Evolutionary conservation across 2,888 invertebrate species (phyloP), one percentile per base, ranked within the genome.

Genomic region (Tribolium freemani): DNA sequence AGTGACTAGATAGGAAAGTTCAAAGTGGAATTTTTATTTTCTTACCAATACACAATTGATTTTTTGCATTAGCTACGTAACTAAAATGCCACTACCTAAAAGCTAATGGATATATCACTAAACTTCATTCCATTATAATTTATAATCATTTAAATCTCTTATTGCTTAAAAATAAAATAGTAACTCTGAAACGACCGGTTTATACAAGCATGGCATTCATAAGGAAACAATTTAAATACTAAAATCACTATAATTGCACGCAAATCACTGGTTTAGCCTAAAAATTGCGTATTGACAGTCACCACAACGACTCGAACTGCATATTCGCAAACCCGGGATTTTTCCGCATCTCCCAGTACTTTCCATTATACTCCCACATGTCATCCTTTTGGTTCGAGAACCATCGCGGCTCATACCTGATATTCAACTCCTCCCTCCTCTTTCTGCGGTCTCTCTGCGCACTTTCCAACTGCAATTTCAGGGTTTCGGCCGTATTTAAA

Each of bases 311-410:
- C 70, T 91, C 91, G 80, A 90, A 88, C 71, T 84, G 81, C 76
- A 88, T 80, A 72, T 87, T 88, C 45, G 87, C 84, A 87, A 93
- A 94, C 56, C 92, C 93, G 0, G 90, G 90, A 77, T 89, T 91
- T 77, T 92, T 91, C 45, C 91, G 85, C 74, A 88, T 88, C 80
- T 92, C 91, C 94, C 94, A 95, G 86, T 95, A 95, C 83, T 91
- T 91, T 61, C 92, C 91, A 76, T 89, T 91, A 87, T 91, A 94
- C 82, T 91, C 90, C 92, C 93, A 94, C 3, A 79, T 71, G 50
- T 84, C 84, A 5, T 83, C 81, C 13, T 79, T 76, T 6, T 79
- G 80, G 60, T 76, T 76, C 0, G 84, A 84, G 88, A 95, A 95
- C 91, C 91, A 91, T 0, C 86, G 85, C 0, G 91, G 87, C 75